These are phyloP conservation scores for Cryptus viduatorius DNA, from an alignment of 2,888 invertebrate species.

Conservation along the genomic window DNA sequence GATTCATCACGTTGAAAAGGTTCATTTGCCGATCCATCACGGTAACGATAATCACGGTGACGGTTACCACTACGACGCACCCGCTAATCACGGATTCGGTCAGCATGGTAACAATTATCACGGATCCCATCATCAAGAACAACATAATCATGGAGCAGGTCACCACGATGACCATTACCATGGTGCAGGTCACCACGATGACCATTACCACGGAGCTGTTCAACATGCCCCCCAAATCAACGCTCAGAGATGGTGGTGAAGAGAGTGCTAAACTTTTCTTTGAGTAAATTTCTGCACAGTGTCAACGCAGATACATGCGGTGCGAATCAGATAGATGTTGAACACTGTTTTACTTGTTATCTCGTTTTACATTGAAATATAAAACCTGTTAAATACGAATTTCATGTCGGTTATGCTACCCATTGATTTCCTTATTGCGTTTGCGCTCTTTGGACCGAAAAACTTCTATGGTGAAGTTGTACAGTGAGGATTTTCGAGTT, in stretches of 20 bases:
- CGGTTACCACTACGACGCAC: too few species aligned
- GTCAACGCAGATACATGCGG: too few species aligned
- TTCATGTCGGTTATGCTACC: neutral
- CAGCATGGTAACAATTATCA: neutral
- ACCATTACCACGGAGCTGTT: neutral
- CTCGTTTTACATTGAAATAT: too few species aligned
- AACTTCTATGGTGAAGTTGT: neutral
- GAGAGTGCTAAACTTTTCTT: neutral
- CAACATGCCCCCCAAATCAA: neutral
- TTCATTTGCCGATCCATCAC: constrained; percentile 8
- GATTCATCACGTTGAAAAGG: neutral
- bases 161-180: too few species aligned
- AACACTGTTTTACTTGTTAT: too few species aligned
- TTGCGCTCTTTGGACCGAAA: neutral
- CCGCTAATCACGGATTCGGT: too few species aligned
- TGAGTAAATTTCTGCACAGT: too few species aligned
- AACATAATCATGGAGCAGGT: neutral
- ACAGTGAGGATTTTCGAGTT: neutral
- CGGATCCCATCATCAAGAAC: neutral
- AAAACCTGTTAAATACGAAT: too few species aligned
- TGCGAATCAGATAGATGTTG: too few species aligned
- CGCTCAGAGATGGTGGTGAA: constrained; percentile 11
- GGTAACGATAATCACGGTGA: neutral
- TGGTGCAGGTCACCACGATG: neutral
- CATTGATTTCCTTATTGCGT: neutral